Conservation (phyloP, 2,113 vertebrate genomes). For the Melanerpes aurifrons region DNA sequence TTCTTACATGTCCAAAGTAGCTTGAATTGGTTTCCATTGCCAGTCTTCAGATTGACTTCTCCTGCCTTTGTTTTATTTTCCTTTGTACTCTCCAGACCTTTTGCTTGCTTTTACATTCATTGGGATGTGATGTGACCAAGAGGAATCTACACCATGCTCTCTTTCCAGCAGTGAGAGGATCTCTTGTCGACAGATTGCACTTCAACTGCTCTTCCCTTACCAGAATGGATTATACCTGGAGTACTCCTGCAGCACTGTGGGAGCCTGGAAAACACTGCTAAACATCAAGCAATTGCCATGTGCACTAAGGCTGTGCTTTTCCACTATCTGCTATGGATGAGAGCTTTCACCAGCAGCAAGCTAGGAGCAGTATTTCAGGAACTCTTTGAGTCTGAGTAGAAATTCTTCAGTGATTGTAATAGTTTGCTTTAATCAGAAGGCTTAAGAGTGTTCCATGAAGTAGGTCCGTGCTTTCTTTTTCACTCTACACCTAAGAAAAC, state of each 20-base stretch:
- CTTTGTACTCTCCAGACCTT: not conserved
- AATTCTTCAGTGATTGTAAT: not conserved
- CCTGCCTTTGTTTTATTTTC: not conserved
- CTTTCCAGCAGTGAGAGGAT: not conserved
- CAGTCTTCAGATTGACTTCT: not conserved
- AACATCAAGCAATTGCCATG: not conserved
- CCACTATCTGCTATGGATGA: not conserved
- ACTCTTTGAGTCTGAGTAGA: not conserved
- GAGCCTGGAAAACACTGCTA: not conserved
- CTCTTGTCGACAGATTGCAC: not conserved
- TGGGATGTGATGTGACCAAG: not conserved
- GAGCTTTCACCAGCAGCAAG: not conserved
- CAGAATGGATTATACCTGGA: not conserved
- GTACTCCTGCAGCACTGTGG: not conserved
- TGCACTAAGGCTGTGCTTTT: not conserved
- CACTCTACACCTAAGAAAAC: not conserved
- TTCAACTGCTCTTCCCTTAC: not conserved
- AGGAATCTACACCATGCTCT: not conserved
- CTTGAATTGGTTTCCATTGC: not conserved
- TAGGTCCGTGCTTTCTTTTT: not conserved
- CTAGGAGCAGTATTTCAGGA: not conserved
- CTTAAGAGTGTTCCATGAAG: not conserved
- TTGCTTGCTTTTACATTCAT: not conserved
- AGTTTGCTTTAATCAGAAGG: not conserved
- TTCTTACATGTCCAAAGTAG: not conserved